These are phyloP conservation scores for Oscheius onirici DNA, from an alignment of 2,888 invertebrate genomes.

Conservation along the genomic window DNA sequence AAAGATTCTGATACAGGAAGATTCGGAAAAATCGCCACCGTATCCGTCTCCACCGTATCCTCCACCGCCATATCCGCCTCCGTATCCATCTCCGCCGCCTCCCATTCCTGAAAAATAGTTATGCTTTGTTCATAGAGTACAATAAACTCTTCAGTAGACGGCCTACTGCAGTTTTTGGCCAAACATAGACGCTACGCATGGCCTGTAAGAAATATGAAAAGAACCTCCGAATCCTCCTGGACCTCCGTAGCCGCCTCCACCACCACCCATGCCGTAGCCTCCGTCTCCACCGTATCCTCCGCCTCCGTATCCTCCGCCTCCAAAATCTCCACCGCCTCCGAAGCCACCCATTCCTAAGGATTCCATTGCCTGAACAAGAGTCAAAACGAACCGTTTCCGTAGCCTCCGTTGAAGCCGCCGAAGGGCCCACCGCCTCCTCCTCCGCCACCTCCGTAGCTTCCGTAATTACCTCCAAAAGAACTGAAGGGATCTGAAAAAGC, in stretches of 20 bases:
- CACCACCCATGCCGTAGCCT: conserved; percentile 24
- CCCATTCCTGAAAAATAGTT: conserved; percentile 25
- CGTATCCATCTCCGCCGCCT: conserved; percentile 3
- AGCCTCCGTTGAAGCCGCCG: conserved; percentile 32
- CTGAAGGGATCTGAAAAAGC: conserved; percentile 31
- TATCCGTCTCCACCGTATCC: conserved; percentile 9
- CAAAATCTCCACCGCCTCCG: conserved; percentile 19
- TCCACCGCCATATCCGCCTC: conserved; percentile 24
- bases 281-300: conserved; percentile 27
- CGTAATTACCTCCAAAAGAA: conserved; percentile 28
- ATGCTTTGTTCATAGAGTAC: too few relatives aligned
- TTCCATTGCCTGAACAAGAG: neutral
- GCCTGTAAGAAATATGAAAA: too few relatives aligned
- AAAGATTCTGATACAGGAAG: neutral
- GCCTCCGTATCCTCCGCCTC: conserved; percentile 23
- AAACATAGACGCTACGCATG: too few relatives aligned
- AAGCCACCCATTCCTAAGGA: conserved; percentile 18
- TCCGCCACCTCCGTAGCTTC: conserved; percentile 30
- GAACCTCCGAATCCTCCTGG: neutral
- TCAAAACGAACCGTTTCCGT: conserved; percentile 12
- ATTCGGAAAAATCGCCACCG: conserved; percentile 14
- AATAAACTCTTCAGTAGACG: too few relatives aligned
- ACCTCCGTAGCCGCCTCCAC: conserved; percentile 16
- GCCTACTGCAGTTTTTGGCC: too few relatives aligned
- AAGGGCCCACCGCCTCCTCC: conserved; percentile 29